phyloP scores from a whole-genome alignment of 2,113 vertebrate genomes.

The Mormyrus lacerda region DNA sequence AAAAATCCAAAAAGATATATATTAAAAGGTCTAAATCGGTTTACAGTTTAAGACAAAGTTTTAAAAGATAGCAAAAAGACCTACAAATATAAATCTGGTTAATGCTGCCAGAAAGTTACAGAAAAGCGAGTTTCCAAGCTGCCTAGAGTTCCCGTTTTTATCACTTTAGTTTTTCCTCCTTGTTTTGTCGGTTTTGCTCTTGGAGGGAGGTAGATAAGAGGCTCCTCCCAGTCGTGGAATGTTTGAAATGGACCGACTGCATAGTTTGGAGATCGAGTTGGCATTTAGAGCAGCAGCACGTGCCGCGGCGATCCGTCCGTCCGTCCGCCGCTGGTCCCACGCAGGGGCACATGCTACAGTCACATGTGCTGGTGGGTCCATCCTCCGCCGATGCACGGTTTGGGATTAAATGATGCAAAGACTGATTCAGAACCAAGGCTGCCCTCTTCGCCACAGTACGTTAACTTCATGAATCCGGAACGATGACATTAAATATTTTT shows the following conservation, averaged over 20 bases:
- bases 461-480: slow-evolving; percentile 13
- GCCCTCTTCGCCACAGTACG: background rate
- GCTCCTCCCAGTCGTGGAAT: slow-evolving; percentile 62
- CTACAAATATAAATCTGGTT: slow-evolving; percentile 51
- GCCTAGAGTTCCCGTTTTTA: slow-evolving; percentile 56
- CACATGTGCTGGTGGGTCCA: background rate
- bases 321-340: slow-evolving; percentile 24
- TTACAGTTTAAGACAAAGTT: slow-evolving; percentile 55
- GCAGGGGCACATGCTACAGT: slow-evolving; percentile 22
- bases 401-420: background rate
- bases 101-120: slow-evolving; percentile 49
- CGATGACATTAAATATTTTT: background rate
- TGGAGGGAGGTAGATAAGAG: slow-evolving; percentile 40
- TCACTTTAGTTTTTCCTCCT: slow-evolving; percentile 23
- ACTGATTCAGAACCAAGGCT: background rate
- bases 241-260: slow-evolving; percentile 56
- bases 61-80: slow-evolving; percentile 56
- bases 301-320: slow-evolving; percentile 53
- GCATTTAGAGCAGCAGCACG: slow-evolving; percentile 49
- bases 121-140: slow-evolving; percentile 73
- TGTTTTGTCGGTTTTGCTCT: slow-evolving; percentile 18
- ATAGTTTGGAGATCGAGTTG: slow-evolving; percentile 50
- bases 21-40: slow-evolving; percentile 51
- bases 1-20: slow-evolving; percentile 26
- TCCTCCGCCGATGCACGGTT: background rate